phyloP scores from a whole-genome alignment of 2,113 vertebrate species.

The Halcyon senegalensis region DNA sequence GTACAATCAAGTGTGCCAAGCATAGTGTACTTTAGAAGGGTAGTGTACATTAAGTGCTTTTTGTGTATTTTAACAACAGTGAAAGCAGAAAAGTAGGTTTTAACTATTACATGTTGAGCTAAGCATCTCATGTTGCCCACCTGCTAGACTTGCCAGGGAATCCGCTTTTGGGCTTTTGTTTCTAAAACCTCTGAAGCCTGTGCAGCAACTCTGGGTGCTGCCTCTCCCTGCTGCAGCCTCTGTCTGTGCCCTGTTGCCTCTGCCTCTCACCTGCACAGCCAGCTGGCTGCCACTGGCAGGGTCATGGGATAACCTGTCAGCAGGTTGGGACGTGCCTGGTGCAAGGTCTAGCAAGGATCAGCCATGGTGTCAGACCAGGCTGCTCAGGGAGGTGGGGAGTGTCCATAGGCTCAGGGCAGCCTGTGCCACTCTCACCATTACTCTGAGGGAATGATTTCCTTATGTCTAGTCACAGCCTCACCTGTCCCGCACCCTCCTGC shows the following conservation, averaged over 20 bases:
- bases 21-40: fast-evolving
- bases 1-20: not conserved
- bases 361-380: no score
- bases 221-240: not conserved
- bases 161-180: not conserved
- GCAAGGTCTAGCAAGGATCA: not conserved
- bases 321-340: not conserved
- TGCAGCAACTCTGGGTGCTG: not conserved
- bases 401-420: not conserved
- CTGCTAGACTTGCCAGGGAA: not conserved
- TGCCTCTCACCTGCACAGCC: not conserved
- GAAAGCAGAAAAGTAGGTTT: not conserved
- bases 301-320: not conserved
- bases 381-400: not conserved
- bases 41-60: not conserved
- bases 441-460: not conserved
- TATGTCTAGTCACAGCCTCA: not conserved
- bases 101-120: fast-evolving
- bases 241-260: not conserved
- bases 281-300: not conserved
- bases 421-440: not conserved
- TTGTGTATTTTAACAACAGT: not conserved
- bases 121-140: fast-evolving
- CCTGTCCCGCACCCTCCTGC: fast-evolving
- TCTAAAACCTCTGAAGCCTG: not conserved